A percentile compares a stretch with the other conserved stretches of the same genome.
phyloP scores from a whole-genome alignment of 2,888 invertebrate genomes.

The Rhyacophila evoluta region DNA sequence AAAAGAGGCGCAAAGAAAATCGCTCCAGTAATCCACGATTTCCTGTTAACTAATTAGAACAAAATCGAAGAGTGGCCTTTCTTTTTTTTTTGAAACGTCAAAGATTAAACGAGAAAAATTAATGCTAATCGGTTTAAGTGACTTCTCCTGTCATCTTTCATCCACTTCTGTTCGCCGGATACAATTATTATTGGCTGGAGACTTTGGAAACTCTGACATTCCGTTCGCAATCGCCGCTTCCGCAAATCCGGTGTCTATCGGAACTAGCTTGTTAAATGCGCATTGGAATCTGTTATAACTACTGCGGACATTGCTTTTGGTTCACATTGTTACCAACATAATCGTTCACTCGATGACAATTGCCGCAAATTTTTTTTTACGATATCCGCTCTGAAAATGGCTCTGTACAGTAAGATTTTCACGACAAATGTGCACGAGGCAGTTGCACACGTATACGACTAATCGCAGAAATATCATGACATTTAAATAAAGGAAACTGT shows the following conservation, averaged over 20 bases:
- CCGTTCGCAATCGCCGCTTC: neutral
- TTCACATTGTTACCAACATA: too few species aligned
- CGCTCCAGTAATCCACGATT: neutral
- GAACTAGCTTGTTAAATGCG: slow-evolving; percentile 25
- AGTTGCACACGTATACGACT: too few species aligned
- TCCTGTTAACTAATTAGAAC: neutral
- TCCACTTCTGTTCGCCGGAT: slow-evolving; percentile 2
- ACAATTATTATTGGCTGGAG: slow-evolving; percentile 6
- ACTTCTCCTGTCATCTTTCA: neutral
- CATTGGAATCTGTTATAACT: slow-evolving; percentile 29
- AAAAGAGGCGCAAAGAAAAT: neutral
- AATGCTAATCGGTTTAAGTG: neutral
- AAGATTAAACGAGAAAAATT: neutral
- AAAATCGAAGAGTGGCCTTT: neutral
- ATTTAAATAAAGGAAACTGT: too few species aligned
- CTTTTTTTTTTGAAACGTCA: neutral
- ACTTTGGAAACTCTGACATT: slow-evolving; percentile 7
- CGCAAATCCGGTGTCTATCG: slow-evolving; percentile 3
- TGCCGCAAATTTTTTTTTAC: too few species aligned
- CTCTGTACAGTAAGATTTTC: too few species aligned
- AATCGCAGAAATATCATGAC: too few species aligned
- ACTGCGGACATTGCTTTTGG: slow-evolving; percentile 10
- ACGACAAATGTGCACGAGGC: too few species aligned
- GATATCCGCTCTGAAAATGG: too few species aligned
- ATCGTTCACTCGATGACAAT: too few species aligned